A percentile compares a stretch with the other conserved stretches of the same genome.
Conservation (phyloP, 2,797 vertebrate species). For the Sarcophilus harrisii region DNA sequence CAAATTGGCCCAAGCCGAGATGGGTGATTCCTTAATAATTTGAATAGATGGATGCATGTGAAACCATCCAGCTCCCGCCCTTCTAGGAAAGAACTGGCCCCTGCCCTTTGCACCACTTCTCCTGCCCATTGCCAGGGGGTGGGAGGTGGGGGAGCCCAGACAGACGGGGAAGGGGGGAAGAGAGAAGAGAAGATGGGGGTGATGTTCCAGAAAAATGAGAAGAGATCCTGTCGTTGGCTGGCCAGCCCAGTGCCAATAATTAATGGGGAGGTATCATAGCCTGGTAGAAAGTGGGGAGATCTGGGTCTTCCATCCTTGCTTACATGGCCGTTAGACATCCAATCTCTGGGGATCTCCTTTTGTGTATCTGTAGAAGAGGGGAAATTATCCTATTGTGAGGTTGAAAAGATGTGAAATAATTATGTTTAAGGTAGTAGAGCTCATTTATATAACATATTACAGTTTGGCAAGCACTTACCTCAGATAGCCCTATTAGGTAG, state of each 20-base stretch:
- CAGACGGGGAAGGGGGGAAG: background rate
- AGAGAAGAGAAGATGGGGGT: background rate
- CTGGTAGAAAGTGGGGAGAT: constrained; percentile 42
- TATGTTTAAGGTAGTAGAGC: background rate
- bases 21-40: background rate
- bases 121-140: background rate
- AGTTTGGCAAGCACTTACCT: background rate
- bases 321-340: constrained; percentile 4
- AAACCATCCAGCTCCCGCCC: background rate
- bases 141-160: background rate
- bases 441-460: background rate
- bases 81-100: background rate
- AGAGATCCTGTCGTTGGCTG: background rate
- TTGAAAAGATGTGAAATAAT: background rate
- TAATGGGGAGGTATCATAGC: constrained; percentile 35
- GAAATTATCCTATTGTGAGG: background rate
- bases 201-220: constrained; percentile 64
- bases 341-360: background rate
- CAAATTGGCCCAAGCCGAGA: background rate
- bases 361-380: background rate
- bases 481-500: background rate
- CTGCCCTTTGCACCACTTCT: background rate
- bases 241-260: constrained; percentile 56
- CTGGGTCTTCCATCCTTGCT: background rate
- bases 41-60: background rate